Evolutionary conservation across 2,888 invertebrate species (phyloP).

Genomic region (Peribatodes rhomboidaria): DNA sequence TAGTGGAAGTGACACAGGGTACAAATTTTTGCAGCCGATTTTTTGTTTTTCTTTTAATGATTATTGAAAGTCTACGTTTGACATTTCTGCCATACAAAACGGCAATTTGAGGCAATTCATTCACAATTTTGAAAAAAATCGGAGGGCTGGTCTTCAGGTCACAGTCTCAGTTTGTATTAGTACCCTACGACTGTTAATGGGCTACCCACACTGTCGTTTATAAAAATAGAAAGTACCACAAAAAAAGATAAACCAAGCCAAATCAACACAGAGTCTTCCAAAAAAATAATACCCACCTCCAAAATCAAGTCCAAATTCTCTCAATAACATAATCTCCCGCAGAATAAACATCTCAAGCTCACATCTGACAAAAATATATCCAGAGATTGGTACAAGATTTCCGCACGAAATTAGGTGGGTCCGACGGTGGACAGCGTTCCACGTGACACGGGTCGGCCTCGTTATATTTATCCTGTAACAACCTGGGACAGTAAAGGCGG

Average conservation of each 20-base stretch:
- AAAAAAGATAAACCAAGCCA: not conserved
- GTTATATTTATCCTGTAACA: constrained; percentile 66
- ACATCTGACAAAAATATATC: constrained; percentile 47
- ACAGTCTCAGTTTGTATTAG: too few species aligned
- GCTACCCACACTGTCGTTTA: too few species aligned
- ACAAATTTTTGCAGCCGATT: too few species aligned
- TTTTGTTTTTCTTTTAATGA: too few species aligned
- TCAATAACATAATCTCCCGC: constrained; percentile 40
- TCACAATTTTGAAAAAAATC: too few species aligned
- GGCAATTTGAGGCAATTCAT: too few species aligned
- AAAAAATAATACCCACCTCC: constrained; percentile 10
- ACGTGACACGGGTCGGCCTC: constrained; percentile 71
- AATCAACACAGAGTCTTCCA: not conserved
- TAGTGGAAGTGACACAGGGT: too few species aligned
- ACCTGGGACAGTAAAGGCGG: constrained; percentile 47
- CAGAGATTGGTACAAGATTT: constrained; percentile 58
- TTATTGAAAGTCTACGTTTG: too few species aligned
- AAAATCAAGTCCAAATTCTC: constrained; percentile 36
- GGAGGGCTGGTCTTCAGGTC: too few species aligned
- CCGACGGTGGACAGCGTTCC: constrained; percentile 53
- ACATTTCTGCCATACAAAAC: too few species aligned
- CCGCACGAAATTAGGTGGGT: constrained; percentile 60
- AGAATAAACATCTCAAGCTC: constrained; percentile 46
- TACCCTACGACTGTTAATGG: too few species aligned
- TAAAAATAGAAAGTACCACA: too few species aligned